These are phyloP conservation scores for Cheilosia variabilis DNA, from an alignment of 2,888 invertebrate species.

Conservation along the genomic window DNA sequence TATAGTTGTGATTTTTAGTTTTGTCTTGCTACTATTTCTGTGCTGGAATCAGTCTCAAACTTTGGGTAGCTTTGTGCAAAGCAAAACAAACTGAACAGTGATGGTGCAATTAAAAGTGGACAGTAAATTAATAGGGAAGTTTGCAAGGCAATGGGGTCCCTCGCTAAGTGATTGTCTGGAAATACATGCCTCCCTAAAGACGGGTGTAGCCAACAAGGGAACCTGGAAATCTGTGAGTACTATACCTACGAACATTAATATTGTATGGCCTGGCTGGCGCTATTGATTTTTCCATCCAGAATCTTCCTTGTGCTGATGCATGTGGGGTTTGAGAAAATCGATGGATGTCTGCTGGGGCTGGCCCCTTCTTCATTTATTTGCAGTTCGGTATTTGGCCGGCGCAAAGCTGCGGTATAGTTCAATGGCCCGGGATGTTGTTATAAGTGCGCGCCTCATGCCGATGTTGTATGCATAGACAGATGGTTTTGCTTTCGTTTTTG, in stretches of 20 bases:
- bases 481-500: constrained; percentile 27
- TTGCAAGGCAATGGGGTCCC: constrained; percentile 78
- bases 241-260: constrained; percentile 8
- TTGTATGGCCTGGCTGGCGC: constrained; percentile 37
- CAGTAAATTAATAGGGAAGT: constrained; percentile 77
- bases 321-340: constrained; percentile 62
- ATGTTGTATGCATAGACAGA: constrained; percentile 50
- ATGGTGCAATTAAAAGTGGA: constrained; percentile 79
- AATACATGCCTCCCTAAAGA: constrained; percentile 77
- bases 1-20: neutral
- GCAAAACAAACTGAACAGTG: constrained; percentile 25
- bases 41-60: constrained; percentile 35
- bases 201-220: constrained; percentile 78
- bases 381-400: constrained; percentile 48
- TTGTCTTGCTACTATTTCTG: neutral
- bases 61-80: neutral
- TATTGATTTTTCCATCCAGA: constrained; percentile 65
- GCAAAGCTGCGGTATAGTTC: constrained; percentile 51
- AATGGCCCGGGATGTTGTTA: constrained; percentile 62
- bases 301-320: constrained; percentile 10
- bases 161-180: constrained; percentile 79
- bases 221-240: constrained; percentile 79
- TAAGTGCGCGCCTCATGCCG: constrained; percentile 34
- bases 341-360: constrained; percentile 29
- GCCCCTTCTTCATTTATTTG: constrained; percentile 22